These are phyloP conservation scores for Rhea pennata DNA, from an alignment of 2,113 vertebrate species.

Conservation along the genomic window DNA sequence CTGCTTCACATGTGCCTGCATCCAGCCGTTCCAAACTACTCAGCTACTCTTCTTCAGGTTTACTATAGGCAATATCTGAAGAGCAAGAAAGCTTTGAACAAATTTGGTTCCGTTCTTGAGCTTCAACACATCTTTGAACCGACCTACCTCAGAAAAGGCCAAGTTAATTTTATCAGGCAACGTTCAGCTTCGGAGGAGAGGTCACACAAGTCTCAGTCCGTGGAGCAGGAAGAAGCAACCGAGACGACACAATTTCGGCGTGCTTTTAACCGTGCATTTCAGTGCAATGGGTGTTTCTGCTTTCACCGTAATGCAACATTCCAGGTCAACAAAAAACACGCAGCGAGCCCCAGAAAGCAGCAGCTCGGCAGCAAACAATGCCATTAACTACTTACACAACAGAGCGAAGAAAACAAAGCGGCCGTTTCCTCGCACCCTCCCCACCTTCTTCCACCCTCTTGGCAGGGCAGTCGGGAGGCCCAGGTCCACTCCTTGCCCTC, in stretches of 20 bases:
- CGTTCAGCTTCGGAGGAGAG: background rate
- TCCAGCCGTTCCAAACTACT: background rate
- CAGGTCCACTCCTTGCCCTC: background rate
- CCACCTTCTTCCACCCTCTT: background rate
- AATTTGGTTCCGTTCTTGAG: background rate
- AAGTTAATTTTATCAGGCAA: background rate
- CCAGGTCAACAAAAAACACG: conserved; percentile 13
- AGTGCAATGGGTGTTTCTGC: background rate
- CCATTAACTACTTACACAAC: conserved; percentile 46
- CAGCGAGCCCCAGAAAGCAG: background rate
- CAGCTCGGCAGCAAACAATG: conserved; percentile 19
- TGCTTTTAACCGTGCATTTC: background rate
- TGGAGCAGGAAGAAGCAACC: background rate
- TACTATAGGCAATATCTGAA: background rate
- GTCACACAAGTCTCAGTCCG: background rate
- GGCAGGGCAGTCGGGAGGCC: background rate
- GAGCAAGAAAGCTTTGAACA: background rate
- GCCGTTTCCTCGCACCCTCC: conserved; percentile 19
- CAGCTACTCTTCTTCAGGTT: background rate
- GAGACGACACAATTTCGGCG: background rate
- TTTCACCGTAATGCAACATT: conserved; percentile 10
- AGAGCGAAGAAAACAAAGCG: conserved; percentile 43
- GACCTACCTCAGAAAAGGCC: background rate
- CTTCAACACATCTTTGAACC: background rate
- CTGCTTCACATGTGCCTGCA: background rate